Evolutionary conservation across 2,888 invertebrate species (phyloP).

Genomic region (Phyllotreta cruciferae): DNA sequence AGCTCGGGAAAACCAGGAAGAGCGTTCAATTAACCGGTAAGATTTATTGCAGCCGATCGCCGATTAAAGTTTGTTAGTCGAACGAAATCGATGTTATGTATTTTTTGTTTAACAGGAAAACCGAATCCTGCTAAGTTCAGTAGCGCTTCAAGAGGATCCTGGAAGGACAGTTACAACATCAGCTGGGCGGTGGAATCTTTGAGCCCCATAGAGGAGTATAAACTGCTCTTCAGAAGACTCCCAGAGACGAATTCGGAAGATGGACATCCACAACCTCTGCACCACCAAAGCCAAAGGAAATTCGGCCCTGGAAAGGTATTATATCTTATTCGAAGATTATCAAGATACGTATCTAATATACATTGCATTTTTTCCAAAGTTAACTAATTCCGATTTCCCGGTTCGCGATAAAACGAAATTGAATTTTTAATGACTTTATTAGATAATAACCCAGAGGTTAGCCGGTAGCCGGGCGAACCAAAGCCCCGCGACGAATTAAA

Average conservation of each 20-base stretch:
- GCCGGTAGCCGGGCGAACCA: neutral
- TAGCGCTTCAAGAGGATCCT: conserved; percentile 69
- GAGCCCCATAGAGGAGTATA: conserved; percentile 72
- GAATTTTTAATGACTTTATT: conserved; percentile 6
- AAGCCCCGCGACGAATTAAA: neutral
- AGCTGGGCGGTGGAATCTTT: conserved; percentile 73
- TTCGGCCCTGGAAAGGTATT: conserved; percentile 36
- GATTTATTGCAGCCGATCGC: conserved; percentile 43
- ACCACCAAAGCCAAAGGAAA: conserved; percentile 60
- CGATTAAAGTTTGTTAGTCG: no score
- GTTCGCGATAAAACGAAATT: conserved; percentile 2
- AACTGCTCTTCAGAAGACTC: conserved; percentile 69
- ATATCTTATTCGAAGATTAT: neutral
- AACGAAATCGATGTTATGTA: neutral
- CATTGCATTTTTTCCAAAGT: no score
- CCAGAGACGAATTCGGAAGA: conserved; percentile 61
- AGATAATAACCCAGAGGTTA: conserved; percentile 1
- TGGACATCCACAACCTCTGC: conserved; percentile 60
- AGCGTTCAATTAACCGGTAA: conserved; percentile 71
- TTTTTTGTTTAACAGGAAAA: conserved; percentile 62
- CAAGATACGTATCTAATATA: neutral
- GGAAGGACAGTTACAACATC: conserved; percentile 69
- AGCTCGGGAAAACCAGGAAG: conserved; percentile 70
- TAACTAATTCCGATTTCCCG: no score
- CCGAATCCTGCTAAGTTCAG: conserved; percentile 71